phyloP scores from a whole-genome alignment of 2,888 invertebrate species.

The Patella ulyssiponensis region DNA sequence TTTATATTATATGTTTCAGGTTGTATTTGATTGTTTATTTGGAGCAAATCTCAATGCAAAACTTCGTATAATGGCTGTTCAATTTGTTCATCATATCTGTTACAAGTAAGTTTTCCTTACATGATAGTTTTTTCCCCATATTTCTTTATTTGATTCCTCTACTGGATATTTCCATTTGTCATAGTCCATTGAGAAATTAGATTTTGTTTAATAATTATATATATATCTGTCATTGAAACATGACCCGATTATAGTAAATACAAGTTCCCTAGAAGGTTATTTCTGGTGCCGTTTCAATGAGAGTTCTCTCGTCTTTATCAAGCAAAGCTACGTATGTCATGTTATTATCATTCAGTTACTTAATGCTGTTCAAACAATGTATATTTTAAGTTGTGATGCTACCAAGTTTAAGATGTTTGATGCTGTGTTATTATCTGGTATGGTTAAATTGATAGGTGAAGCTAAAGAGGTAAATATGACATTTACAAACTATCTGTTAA shows the following conservation, averaged over 20 bases:
- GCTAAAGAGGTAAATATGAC: constrained; percentile 62
- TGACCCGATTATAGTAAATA: too few species aligned
- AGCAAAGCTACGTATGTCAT: too few species aligned
- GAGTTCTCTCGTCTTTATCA: too few species aligned
- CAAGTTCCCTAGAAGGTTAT: too few species aligned
- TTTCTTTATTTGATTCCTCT: not conserved
- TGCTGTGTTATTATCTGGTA: constrained; percentile 81
- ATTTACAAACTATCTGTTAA: not conserved
- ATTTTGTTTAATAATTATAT: too few species aligned
- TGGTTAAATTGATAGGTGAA: constrained; percentile 81
- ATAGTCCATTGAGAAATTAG: too few species aligned
- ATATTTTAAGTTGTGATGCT: constrained; percentile 75
- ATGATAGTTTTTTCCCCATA: not conserved
- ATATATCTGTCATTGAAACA: too few species aligned
- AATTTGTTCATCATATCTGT: constrained; percentile 86
- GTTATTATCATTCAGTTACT: too few species aligned
- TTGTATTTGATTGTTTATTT: constrained; percentile 89
- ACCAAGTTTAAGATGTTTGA: constrained; percentile 79
- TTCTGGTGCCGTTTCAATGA: too few species aligned
- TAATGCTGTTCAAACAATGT: too few species aligned
- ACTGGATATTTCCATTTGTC: not conserved
- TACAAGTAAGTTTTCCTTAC: constrained; percentile 78
- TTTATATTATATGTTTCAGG: constrained; percentile 75
- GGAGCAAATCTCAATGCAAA: constrained; percentile 87
- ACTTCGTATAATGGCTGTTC: constrained; percentile 85